phyloP scores from a whole-genome alignment of 1,140 invertebrate genomes.

The Cydia strobilella region DNA sequence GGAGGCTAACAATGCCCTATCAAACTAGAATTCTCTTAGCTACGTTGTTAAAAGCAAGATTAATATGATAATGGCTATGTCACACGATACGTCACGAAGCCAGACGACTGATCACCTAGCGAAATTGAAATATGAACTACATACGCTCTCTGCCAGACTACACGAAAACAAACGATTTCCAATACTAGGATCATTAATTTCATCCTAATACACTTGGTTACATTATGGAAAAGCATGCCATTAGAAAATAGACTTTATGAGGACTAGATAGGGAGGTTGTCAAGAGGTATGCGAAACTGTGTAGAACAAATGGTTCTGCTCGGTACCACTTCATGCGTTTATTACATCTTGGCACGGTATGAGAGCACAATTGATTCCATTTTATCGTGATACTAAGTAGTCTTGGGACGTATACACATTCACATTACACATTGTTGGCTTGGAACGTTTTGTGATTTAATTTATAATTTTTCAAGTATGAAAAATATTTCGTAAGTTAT shows the following conservation, averaged over 20 bases:
- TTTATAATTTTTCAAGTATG: not conserved
- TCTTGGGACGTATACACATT: constrained; percentile 40
- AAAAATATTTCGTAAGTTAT: not conserved
- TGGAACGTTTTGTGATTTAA: too few species aligned
- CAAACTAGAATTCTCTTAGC: not conserved
- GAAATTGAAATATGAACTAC: constrained; percentile 28
- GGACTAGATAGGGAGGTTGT: constrained; percentile 41
- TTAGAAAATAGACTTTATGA: constrained; percentile 42
- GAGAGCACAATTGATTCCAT: constrained; percentile 57
- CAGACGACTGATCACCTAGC: constrained; percentile 28
- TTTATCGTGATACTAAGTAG: constrained; percentile 54
- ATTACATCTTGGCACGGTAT: constrained; percentile 65
- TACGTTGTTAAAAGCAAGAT: not conserved
- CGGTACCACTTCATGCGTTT: constrained; percentile 62
- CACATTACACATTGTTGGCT: constrained; percentile 1
- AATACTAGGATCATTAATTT: constrained; percentile 61
- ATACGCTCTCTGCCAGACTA: constrained; percentile 41
- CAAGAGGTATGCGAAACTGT: constrained; percentile 35
- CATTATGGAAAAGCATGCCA: constrained; percentile 29
- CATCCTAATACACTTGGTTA: constrained; percentile 46
- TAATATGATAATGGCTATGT: not conserved
- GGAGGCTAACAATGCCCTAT: not conserved
- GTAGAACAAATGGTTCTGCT: constrained; percentile 55
- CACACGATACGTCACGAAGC: not conserved
- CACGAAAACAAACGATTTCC: constrained; percentile 60